Base-by-base conservation (phyloP, 2,888 invertebrate species). In the Ganaspis brasiliensis region DNA sequence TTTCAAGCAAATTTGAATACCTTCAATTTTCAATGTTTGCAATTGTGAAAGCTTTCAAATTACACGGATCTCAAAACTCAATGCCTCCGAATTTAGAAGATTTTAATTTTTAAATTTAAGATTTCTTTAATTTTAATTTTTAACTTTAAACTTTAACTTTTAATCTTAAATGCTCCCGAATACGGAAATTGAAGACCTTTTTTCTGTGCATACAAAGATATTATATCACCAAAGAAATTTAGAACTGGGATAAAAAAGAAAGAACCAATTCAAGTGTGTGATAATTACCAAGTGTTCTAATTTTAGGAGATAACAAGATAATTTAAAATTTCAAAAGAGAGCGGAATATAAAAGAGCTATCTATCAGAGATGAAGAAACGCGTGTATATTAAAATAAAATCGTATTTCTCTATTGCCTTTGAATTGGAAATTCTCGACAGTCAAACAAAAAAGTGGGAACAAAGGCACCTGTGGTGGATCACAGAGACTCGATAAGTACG, bases 381-480 rank as follows among this genome's bases (percentile, higher is more conserved):
- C 9, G 19, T 52, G n/a, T n/a, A n/a, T 49, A 52, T 16, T 52
- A 52, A 52, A 19, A 52, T 52, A 52, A 52, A 52, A 52, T 52
- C 52, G 52, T 52, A 52, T 52, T 52, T 52, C 19, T 52, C 16
- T 52, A 31, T 52, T 52, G 52, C 19, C 52, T n/a, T 52, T 52
- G 52, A 52, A 52, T 52, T n/a, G 52, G 19, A 52, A n/a, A 52
- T 52, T 52, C 52, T 52, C 19, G 52, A 52, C 52, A 52, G 19
- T 19, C 4, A n/a, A 49, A n/a, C n/a, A 52, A 52, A 52, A 52
- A 52, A 52, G 52, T 52, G 52, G 52, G 52, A 52, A 52, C 52
- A 52, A 52, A 52, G 52, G 52, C 52, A 52, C 52, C 52, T 52
- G 52, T 52, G 52, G 52, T 37, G 63, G 63, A 63, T 63, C 63